These are phyloP conservation scores for Propithecus perrieri DNA, from an alignment of 2,797 vertebrate genomes.

Conservation along the genomic window DNA sequence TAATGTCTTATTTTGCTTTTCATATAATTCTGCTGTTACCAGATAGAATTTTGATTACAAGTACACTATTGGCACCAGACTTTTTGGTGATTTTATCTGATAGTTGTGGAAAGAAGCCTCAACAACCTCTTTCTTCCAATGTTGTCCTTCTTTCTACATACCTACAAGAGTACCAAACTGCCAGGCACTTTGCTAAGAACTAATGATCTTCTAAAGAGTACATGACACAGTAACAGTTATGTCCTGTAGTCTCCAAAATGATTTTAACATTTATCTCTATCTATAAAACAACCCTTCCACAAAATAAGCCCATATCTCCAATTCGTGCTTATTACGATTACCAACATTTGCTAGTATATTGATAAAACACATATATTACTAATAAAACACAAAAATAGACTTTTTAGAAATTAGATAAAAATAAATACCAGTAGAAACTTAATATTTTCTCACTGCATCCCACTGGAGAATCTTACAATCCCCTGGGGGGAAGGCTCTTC, in stretches of 20 bases:
- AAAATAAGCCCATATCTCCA: background rate
- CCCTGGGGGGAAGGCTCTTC: background rate
- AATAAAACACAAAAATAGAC: background rate
- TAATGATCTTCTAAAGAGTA: background rate
- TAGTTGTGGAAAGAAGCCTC: background rate
- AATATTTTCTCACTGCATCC: background rate
- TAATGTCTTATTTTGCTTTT: background rate
- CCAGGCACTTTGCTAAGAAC: background rate
- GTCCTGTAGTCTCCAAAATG: background rate
- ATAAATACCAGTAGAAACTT: background rate
- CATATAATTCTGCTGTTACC: background rate
- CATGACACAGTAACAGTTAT: background rate
- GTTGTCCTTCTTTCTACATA: background rate
- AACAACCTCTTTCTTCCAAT: background rate
- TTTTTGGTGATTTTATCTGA: background rate
- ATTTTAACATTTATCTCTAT: background rate
- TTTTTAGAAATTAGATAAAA: conserved; percentile 8
- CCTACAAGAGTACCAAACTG: background rate
- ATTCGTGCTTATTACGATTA: background rate
- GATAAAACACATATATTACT: background rate
- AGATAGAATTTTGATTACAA: background rate
- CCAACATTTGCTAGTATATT: background rate
- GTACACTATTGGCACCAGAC: background rate
- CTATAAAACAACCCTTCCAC: background rate
- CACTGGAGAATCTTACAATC: background rate